Evolutionary conservation across 2,888 invertebrate genomes (phyloP).

Genomic region (Scelioninae gen. 1): DNA sequence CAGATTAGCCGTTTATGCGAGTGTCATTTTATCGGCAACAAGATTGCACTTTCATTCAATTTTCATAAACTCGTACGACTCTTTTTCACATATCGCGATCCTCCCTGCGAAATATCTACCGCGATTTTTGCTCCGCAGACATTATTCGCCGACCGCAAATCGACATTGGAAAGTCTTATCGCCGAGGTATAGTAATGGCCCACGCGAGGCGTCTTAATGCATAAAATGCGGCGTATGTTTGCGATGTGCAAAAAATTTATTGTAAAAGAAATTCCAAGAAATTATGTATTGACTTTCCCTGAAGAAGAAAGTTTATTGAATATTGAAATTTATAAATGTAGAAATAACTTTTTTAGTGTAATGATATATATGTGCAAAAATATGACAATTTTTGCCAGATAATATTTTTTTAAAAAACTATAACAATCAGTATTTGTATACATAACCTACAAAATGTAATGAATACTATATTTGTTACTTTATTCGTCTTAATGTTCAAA

Average conservation of each 20-base stretch:
- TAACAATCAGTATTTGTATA: too few species aligned
- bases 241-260: constrained; percentile 7
- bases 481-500: not conserved
- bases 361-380: too few species aligned
- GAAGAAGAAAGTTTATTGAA: constrained; percentile 20
- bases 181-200: constrained; percentile 48
- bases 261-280: constrained; percentile 3
- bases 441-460: too few species aligned
- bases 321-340: not conserved
- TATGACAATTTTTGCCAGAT: too few species aligned
- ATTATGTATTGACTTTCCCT: constrained; percentile 25
- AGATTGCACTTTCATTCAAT: constrained; percentile 41
- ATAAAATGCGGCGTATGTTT: constrained; percentile 28
- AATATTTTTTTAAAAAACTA: too few species aligned
- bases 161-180: constrained; percentile 59
- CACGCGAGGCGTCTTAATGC: constrained; percentile 46
- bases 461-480: too few species aligned
- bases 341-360: too few species aligned
- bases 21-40: constrained; percentile 40
- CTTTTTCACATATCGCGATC: constrained; percentile 40
- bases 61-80: constrained; percentile 44
- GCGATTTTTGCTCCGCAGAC: constrained; percentile 30
- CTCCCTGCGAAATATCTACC: constrained; percentile 40
- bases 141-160: constrained; percentile 38
- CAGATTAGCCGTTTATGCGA: constrained; percentile 30